phyloP scores from a whole-genome alignment of 37 sponge, comb jelly and placozoan genomes.

The Spongilla lacustris region DNA sequence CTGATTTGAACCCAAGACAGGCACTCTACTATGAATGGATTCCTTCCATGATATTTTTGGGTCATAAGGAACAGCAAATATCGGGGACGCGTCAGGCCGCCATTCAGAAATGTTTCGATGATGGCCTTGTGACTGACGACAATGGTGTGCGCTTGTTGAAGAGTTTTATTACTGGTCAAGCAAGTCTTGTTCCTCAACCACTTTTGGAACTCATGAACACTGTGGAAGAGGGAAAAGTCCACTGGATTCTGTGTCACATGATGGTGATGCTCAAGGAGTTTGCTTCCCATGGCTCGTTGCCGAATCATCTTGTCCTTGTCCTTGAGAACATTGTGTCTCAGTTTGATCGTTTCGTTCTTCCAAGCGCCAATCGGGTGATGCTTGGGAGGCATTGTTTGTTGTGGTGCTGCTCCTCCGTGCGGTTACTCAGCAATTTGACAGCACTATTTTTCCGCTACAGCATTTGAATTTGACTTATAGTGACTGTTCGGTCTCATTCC shows the following conservation, averaged over 20 bases:
- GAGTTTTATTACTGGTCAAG: background rate
- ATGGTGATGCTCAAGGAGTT: background rate
- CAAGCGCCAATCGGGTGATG: background rate
- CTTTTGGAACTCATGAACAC: background rate
- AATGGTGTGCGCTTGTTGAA: background rate
- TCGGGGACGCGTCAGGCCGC: background rate
- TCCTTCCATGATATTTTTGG: no score
- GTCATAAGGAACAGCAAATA: background rate
- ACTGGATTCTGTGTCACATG: background rate
- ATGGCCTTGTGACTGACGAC: background rate
- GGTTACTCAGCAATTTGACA: background rate
- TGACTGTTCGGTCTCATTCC: background rate
- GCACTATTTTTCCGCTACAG: background rate
- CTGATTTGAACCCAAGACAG: no score
- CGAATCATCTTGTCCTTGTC: background rate
- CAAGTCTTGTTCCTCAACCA: background rate
- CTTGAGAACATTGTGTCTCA: background rate
- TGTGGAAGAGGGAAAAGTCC: background rate
- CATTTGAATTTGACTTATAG: background rate
- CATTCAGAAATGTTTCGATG: background rate
- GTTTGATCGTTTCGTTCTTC: background rate
- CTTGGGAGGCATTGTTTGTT: background rate
- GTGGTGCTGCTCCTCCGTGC: slow-evolving; percentile 1
- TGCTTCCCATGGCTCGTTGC: background rate
- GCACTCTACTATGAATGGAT: no score